Evolutionary conservation across 2,797 vertebrate species (phyloP).

Genomic region (Pygocentrus nattereri): DNA sequence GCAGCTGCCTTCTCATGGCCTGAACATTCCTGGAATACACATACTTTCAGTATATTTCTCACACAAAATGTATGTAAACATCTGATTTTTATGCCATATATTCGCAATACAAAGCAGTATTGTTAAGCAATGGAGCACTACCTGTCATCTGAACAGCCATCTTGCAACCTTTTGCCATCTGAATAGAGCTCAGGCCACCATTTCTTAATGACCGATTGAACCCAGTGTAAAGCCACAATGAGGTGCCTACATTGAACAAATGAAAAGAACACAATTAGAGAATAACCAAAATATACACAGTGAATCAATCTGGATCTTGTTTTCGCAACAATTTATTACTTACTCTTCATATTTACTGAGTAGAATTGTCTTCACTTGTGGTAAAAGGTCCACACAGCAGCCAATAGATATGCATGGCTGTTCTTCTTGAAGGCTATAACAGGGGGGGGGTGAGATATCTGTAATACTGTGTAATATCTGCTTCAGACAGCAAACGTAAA

Average conservation of each 20-base stretch:
- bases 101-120: not conserved
- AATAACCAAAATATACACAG: not conserved
- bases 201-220: slow-evolving; percentile 93
- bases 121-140: slow-evolving; percentile 59
- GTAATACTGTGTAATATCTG: slow-evolving; percentile 7
- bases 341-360: slow-evolving; percentile 96
- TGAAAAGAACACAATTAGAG: not conserved
- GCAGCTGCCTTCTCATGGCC: slow-evolving; percentile 89
- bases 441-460: slow-evolving; percentile 16
- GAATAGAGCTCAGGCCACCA: slow-evolving; percentile 96
- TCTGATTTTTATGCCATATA: not conserved
- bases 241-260: slow-evolving; percentile 84
- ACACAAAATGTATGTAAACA: not conserved
- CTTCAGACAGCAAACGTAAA: too few species aligned
- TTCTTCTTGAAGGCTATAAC: slow-evolving; percentile 92
- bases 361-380: slow-evolving; percentile 90
- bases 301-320: not conserved
- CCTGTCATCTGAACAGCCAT: slow-evolving; percentile 85
- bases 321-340: slow-evolving; percentile 69
- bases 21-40: slow-evolving; percentile 85
- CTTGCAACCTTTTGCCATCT: slow-evolving; percentile 82
- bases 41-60: not conserved
- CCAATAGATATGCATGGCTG: slow-evolving; percentile 91
- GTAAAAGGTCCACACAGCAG: slow-evolving; percentile 96
- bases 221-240: slow-evolving; percentile 95